Conservation (phyloP, 2,113 vertebrate genomes). For the Macquaria ambigua region DNA sequence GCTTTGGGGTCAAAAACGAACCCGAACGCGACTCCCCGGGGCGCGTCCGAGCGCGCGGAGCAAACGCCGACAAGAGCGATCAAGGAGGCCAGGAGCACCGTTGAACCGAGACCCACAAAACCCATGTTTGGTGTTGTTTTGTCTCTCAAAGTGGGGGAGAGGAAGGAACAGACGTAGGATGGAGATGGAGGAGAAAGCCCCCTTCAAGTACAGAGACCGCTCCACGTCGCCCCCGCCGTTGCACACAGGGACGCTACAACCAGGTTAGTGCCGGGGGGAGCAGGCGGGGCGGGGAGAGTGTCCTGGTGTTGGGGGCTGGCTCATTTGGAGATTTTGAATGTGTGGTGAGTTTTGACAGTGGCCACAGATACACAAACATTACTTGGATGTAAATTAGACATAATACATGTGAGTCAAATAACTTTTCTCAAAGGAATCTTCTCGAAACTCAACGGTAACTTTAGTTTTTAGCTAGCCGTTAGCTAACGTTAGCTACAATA, state of each 20-base stretch:
- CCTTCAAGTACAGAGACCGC: neutral
- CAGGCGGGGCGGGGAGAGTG: neutral
- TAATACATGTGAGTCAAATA: neutral
- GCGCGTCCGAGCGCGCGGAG: conserved; percentile 75
- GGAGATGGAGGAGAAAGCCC: conserved; percentile 20
- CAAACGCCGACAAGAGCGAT: conserved; percentile 48
- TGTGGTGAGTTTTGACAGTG: neutral
- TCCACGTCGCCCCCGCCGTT: conserved; percentile 8
- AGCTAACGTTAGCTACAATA: neutral
- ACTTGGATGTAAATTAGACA: no score
- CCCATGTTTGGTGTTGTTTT: conserved; percentile 21
- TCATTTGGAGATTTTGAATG: no score
- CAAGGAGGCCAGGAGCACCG: conserved; percentile 25
- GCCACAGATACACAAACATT: neutral
- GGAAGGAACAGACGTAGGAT: neutral
- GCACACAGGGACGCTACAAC: neutral
- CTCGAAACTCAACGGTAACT: neutral
- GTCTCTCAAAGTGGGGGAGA: neutral
- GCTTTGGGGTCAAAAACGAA: conserved; percentile 84
- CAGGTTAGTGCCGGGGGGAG: neutral
- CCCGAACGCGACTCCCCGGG: conserved; percentile 81
- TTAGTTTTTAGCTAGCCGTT: neutral
- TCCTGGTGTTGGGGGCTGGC: neutral
- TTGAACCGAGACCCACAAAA: rapidly evolving
- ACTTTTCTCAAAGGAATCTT: no score